These are phyloP conservation scores for Strigamia maritima DNA, from an alignment of 2,888 invertebrate genomes.

Conservation along the genomic window DNA sequence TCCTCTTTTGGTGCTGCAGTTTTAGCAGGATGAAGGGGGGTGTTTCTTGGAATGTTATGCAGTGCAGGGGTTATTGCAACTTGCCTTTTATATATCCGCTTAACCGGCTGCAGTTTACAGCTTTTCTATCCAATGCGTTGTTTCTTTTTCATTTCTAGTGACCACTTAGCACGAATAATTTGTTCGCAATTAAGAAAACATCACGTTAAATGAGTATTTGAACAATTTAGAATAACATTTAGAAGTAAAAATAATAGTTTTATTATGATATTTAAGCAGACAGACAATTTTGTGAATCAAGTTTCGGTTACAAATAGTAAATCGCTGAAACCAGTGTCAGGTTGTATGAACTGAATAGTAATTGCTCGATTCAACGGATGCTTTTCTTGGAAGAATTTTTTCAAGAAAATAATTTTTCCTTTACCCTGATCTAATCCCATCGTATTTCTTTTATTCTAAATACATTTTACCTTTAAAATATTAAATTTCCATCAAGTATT, in stretches of 20 bases:
- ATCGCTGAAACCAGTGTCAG: slow-evolving; percentile 1
- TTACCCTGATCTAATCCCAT: background rate
- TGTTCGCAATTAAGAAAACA: background rate
- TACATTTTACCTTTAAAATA: too few relatives aligned
- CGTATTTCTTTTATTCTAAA: background rate
- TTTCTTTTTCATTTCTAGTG: slow-evolving; percentile 13
- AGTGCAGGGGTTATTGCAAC: slow-evolving; percentile 33
- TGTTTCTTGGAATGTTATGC: slow-evolving; percentile 29
- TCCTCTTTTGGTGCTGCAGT: slow-evolving; percentile 14
- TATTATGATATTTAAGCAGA: background rate
- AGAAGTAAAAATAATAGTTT: too few relatives aligned
- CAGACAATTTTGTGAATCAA: background rate
- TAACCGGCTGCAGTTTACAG: slow-evolving; percentile 24
- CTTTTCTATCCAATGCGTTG: slow-evolving; percentile 19
- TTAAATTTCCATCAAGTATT: background rate
- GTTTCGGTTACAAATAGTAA: background rate
- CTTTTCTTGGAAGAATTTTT: background rate
- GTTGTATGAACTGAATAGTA: slow-evolving; percentile 24
- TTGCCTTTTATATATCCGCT: slow-evolving; percentile 29
- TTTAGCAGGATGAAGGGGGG: background rate
- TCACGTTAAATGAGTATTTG: background rate
- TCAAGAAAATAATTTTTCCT: background rate
- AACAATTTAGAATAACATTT: background rate
- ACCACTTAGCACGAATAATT: background rate
- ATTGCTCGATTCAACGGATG: background rate